These are phyloP conservation scores for Tenthredo distinguenda DNA, from an alignment of 2,888 invertebrate species.

Conservation along the genomic window DNA sequence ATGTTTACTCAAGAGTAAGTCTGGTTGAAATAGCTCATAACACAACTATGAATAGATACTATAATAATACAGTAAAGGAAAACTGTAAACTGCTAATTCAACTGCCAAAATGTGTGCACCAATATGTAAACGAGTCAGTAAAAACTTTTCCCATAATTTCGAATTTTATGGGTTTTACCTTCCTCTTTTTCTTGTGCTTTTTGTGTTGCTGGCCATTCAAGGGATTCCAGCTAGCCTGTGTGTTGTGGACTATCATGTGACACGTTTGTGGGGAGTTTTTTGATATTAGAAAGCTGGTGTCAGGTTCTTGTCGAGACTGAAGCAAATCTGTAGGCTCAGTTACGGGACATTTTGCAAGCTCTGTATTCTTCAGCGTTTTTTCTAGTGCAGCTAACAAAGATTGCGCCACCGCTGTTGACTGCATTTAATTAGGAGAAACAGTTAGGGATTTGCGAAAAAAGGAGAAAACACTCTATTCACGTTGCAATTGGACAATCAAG, in stretches of 20 bases:
- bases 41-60: conserved; percentile 14
- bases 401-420: conserved; percentile 70
- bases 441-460: conserved; percentile 54
- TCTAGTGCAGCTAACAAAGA: conserved; percentile 73
- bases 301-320: conserved; percentile 68
- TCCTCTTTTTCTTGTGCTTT: conserved; percentile 76
- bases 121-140: conserved; percentile 49
- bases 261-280: conserved; percentile 73
- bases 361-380: conserved; percentile 71
- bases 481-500: conserved; percentile 11
- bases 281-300: conserved; percentile 71
- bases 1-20: conserved; percentile 7
- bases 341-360: conserved; percentile 71
- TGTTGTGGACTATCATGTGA: conserved; percentile 70
- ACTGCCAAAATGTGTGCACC: conserved; percentile 51
- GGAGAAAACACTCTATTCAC: conserved; percentile 54
- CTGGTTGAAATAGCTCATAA: background rate
- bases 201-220: conserved; percentile 73
- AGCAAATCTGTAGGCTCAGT: conserved; percentile 67
- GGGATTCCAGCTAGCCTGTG: conserved; percentile 72
- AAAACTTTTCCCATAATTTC: conserved; percentile 55
- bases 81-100: conserved; percentile 50
- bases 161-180: conserved; percentile 67
- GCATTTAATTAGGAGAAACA: conserved; percentile 65
- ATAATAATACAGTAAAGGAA: conserved; percentile 10